A percentile compares a stretch with the other conserved stretches of the same genome.
Conservation (phyloP, 2,888 invertebrate species). For the Mesorhabditis spiculigera region DNA sequence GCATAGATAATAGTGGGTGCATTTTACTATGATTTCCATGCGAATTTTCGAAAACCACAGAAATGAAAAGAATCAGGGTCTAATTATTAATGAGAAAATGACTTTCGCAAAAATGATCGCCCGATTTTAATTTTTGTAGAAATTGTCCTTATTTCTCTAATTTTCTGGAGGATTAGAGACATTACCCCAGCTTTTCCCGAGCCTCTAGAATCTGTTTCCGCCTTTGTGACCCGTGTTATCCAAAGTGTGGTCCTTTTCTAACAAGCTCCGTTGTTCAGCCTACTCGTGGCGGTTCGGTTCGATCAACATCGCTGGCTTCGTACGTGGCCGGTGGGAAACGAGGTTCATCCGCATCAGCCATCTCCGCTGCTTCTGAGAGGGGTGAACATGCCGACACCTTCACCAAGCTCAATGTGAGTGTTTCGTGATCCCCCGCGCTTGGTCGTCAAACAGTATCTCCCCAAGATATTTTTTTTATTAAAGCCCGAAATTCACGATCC, state of each 20-base stretch:
- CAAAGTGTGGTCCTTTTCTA: not conserved
- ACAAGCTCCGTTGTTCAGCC: slow-evolving; percentile 22
- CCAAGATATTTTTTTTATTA: too few species aligned
- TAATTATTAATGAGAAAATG: too few species aligned
- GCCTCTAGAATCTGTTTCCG: not conserved
- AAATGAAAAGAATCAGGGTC: too few species aligned
- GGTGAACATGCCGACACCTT: slow-evolving; percentile 52
- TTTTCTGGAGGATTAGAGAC: not conserved
- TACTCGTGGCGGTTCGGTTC: slow-evolving; percentile 37
- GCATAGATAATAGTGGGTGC: too few species aligned
- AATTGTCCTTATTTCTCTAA: not conserved
- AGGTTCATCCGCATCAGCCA: slow-evolving; percentile 51
- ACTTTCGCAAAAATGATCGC: too few species aligned
- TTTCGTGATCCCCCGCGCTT: not conserved
- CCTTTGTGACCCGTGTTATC: slow-evolving; percentile 10
- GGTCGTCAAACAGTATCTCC: too few species aligned
- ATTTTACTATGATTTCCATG: too few species aligned
- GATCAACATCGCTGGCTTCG: slow-evolving; percentile 49
- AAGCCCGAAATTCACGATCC: too few species aligned
- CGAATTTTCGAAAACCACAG: too few species aligned
- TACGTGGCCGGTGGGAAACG: slow-evolving; percentile 55
- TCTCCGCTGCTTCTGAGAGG: slow-evolving; percentile 42
- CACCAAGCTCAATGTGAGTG: slow-evolving; percentile 53
- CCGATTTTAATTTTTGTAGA: too few species aligned
- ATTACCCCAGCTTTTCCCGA: too few species aligned